These are phyloP conservation scores for Penaeus indicus DNA, from an alignment of 1,140 invertebrate genomes.

Conservation along the genomic window DNA sequence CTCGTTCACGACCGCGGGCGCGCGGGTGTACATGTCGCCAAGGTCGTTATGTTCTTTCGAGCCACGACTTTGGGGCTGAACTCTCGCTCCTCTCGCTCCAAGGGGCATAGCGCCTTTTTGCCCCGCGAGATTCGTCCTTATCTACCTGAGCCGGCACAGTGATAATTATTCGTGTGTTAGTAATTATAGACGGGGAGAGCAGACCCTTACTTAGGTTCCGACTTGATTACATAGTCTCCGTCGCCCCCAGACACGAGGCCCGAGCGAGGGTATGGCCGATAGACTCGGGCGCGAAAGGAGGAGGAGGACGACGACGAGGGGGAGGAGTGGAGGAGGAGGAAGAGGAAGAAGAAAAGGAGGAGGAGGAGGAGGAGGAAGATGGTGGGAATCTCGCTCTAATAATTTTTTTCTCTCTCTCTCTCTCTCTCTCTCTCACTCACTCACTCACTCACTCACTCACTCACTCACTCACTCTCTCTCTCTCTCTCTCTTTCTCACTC, in stretches of 20 bases:
- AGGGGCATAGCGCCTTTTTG: conserved; percentile 30
- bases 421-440: too few species aligned
- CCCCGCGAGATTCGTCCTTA: conserved; percentile 27
- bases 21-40: not conserved
- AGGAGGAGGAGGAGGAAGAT: too few species aligned
- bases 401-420: too few species aligned
- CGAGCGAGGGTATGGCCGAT: not conserved
- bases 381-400: too few species aligned
- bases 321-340: not conserved
- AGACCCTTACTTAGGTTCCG: conserved; percentile 61
- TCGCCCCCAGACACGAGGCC: conserved; percentile 33
- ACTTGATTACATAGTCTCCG: conserved; percentile 50
- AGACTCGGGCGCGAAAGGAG: not conserved
- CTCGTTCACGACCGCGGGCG: conserved; percentile 42
- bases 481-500: not conserved
- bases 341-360: too few species aligned
- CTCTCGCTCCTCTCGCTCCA: not conserved
- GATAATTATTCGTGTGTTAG: conserved; percentile 63
- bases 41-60: not conserved
- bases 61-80: not conserved
- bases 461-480: not conserved
- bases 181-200: conserved; percentile 58
- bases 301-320: not conserved
- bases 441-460: not conserved
- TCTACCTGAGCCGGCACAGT: conserved; percentile 59